Percentiles rank a stretch among this genome's conserved stretches.
Conservation (phyloP, 2,113 vertebrate species). For the Polypterus senegalus region DNA sequence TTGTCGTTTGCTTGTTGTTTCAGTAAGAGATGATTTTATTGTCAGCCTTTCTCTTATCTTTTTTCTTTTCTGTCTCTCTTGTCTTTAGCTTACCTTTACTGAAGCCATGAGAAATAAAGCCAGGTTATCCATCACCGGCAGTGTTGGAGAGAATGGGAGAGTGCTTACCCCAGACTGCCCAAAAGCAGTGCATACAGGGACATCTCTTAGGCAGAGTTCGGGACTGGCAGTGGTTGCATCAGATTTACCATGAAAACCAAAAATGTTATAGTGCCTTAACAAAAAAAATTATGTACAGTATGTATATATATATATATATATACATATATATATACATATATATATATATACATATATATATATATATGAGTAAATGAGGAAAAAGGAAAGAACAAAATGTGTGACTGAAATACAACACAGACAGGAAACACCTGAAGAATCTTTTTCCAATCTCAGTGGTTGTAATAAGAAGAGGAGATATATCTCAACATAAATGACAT, state of each 20-base stretch:
- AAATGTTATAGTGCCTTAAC: conserved; percentile 97
- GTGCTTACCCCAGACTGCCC: conserved; percentile 91
- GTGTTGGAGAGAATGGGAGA: conserved; percentile 85
- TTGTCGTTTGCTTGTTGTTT: conserved; percentile 2
- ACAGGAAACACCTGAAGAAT: conserved; percentile 46
- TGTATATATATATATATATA: conserved; percentile 24
- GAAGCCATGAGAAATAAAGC: conserved; percentile 99
- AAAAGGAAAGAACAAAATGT: conserved; percentile 34
- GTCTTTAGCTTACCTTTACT: conserved; percentile 80
- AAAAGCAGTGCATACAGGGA: conserved; percentile 82
- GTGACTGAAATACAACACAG: conserved; percentile 70
- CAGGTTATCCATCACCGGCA: conserved; percentile 93
- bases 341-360: no score
- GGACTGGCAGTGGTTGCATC: conserved; percentile 94
- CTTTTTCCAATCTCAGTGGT: conserved; percentile 38
- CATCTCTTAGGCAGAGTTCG: conserved; percentile 82
- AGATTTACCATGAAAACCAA: conserved; percentile 98
- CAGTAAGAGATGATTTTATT: conserved; percentile 25
- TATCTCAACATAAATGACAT: conserved; percentile 38
- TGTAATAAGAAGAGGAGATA: conserved; percentile 45
- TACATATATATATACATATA: not conserved
- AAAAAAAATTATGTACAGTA: conserved; percentile 40
- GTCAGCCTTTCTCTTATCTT: conserved; percentile 36
- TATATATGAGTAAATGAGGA: not conserved
- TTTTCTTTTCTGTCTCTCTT: conserved; percentile 21